Base-by-base conservation (phyloP, 2,888 invertebrate species). In the Petrolisthes cinctipes region DNA sequence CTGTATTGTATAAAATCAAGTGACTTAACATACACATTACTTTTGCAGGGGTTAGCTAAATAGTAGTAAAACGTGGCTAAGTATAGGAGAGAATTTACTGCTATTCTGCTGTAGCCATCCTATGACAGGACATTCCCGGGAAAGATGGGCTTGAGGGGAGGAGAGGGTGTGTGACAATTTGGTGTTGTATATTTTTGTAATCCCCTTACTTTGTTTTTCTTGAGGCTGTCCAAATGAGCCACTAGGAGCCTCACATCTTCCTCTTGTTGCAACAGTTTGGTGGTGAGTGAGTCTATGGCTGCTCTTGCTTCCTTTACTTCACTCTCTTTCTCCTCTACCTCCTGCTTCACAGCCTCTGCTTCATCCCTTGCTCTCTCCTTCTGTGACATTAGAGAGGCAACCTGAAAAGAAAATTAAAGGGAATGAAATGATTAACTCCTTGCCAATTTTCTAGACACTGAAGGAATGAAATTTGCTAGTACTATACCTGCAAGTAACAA, bases 341-440 rank as follows among this genome's bases (percentile, higher is more conserved):
- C 51, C 23, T 66, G 11, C 51, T 23, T 23, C 66, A 20, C 61
- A 17, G 17, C 57, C 66, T 82, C 66, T 17, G 17, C 9, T 66
- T 82, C 82, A 6, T 37, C 17, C 82, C 57, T 61, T 17, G 11
- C 66, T 66, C 66, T 66, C 51, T 81, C 81, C 61, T 14, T 11
- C 20, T 81, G 23, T 11, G 71, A 71, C n/a, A 6, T 71, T 6
- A 71, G 71, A 17, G 71, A 71, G 11, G 71, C 14, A 6, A 71
- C 71, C 71, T 71, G 71, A n/a, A n/a, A n/a, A 71, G 0, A 71
- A 61, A 37, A 37, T 37, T 1, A 37, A 37, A 37, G 37, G 37
- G 37, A 37, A 1, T 37, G 37, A 37, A 37, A 37, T 37, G 0
- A 37, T 37, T 37, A 37, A 37, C 37, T 37, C 37, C 2, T 37